Evolutionary conservation across 2,888 invertebrate genomes (phyloP), one percentile per base, ranked within the genome.

Genomic region (Ophion ellenae): DNA sequence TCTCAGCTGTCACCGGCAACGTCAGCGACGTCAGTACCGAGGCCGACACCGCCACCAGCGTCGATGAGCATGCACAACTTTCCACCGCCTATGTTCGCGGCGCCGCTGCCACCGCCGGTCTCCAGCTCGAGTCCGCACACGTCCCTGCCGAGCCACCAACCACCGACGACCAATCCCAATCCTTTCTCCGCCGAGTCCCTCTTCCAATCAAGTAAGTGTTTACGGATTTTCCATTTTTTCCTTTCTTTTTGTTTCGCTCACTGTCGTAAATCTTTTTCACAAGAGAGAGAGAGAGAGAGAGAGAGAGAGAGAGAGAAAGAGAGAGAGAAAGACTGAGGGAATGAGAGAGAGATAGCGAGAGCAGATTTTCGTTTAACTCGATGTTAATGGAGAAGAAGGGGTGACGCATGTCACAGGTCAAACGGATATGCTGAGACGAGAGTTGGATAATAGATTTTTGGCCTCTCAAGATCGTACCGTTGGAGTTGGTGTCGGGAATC

Each of bases 171-270:
- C 63, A 97, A 97, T 92, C 97, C 97, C 10, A 97, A 97, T 94
- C 97, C 98, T 1, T 98, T 98, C 94, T 97, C 98, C 14, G 97
- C 98, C 9, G 98, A 98, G 94, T 97, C 97, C 91, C 96, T 98
- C 88, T 97, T 98, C 94, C 97, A 97, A 95, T 96, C 97, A 89
- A 97, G 97, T 96, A 95, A 97, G 97, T 95, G 92, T 92, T 92
- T 45, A 45, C 59, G n/a, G 36, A 78, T 24, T 20, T 17, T 73
- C n/a, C 47, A 53, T 75, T 78, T 70, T 84, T 80, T 81, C 81
- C 57, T 40, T 17, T 40, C 63, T 11, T 7, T 7, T 11, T 47
- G 14, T 76, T 32, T 32, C 28, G 32, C n/a, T 10, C 24, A 11
- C 28, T 63, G 45, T 32, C 28, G 47, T 53, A 24, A 6, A n/a